Evolutionary conservation across 2,888 invertebrate species (phyloP).

Genomic region (Eurois occulta): DNA sequence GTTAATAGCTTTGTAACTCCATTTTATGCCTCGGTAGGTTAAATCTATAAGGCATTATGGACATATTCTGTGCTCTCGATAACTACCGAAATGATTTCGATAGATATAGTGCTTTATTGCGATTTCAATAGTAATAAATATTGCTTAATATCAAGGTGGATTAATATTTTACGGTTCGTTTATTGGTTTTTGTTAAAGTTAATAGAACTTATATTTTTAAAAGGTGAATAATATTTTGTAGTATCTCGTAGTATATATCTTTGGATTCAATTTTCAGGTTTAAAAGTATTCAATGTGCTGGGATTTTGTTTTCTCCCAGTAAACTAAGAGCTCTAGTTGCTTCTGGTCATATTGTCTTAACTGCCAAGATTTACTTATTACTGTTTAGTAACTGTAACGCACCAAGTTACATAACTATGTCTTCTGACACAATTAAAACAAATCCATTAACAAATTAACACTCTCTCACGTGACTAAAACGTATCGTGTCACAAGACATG

Average conservation of each 20-base stretch:
- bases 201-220: conserved; percentile 20
- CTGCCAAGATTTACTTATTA: neutral
- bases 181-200: conserved; percentile 20
- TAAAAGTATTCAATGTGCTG: neutral
- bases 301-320: neutral
- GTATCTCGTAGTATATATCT: neutral
- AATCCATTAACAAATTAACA: conserved; percentile 18
- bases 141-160: conserved; percentile 37
- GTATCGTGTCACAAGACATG: conserved; percentile 38
- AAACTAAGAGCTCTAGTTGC: neutral
- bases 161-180: conserved; percentile 45
- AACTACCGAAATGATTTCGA: conserved; percentile 46
- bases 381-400: neutral
- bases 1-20: conserved; percentile 71
- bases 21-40: conserved; percentile 72
- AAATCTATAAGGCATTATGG: conserved; percentile 58
- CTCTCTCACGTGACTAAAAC: conserved; percentile 15
- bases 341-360: neutral
- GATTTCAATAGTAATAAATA: conserved; percentile 29
- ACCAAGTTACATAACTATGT: neutral
- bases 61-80: conserved; percentile 41
- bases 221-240: neutral
- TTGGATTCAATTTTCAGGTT: neutral
- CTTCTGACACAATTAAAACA: neutral
- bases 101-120: conserved; percentile 22